Base-by-base conservation (phyloP, 2,113 vertebrate species). In the Dryoscopus gambensis region DNA sequence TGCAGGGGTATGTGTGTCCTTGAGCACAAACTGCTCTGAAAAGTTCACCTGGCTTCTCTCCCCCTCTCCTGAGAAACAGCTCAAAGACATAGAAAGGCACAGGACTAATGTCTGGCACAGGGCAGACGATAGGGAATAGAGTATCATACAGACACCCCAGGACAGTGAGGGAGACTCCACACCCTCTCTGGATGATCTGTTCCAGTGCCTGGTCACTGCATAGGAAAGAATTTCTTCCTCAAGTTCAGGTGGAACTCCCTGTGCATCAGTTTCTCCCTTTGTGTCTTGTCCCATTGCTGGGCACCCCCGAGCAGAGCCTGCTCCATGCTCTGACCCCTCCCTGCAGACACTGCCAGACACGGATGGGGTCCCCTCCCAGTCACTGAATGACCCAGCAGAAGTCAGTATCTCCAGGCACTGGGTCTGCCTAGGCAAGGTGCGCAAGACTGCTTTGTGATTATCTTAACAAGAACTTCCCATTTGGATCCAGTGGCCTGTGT, bases 221-320 rank as follows among this genome's bases (percentile, higher is more conserved):
- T 17, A 76, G 11, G 1, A 2, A 22, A 23, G 15, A 62, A 53
- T 3, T 22, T 62, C 53, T 68, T 35, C 53, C 53, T 15, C 30
- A 7, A 6, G 8, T 13, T 35, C 40, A 47, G 30, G 5, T 31
- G 21, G 1, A 55, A 15, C 4, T n/a, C 35, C 21, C 27, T 22
- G 30, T 2, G 20, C 40, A 69, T 31, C 62, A 2, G 1, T 53
- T 68, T 2, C 46, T 75, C 39, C 22, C 8, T 0, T 14, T 7
- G 15, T 3, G 39, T 1, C 70, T 30, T 22, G n/a, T 27, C 16
- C 53, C 35, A 25, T 9, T 27, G 53, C 47, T 27, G 30, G 19
- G 39, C 69, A 46, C 2, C 69, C 7, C 46, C 0, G 13, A 59
- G 53, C 39, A 89, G 23, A 89, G 70, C 46, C 40, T 76, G 79